phyloP scores from a whole-genome alignment of 2,888 invertebrate genomes.

The Ametastegia equiseti region DNA sequence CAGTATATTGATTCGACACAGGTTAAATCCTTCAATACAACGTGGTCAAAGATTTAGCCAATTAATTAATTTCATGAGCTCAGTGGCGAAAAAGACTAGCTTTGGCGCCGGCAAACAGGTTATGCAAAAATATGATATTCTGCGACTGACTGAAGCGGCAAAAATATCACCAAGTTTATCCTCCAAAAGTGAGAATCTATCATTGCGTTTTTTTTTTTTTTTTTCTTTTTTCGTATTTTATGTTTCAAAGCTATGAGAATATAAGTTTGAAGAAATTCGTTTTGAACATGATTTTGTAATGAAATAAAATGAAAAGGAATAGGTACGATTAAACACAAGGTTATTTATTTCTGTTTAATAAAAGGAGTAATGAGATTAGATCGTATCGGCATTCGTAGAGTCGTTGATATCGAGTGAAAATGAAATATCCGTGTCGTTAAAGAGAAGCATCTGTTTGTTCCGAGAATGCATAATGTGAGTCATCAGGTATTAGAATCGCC shows the following conservation, averaged over 20 bases:
- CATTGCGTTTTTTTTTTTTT: neutral
- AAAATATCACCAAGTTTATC: constrained; percentile 16
- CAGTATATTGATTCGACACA: neutral
- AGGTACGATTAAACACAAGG: neutral
- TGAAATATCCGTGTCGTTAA: neutral
- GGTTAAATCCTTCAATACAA: neutral
- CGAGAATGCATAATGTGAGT: constrained; percentile 37
- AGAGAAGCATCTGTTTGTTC: constrained; percentile 39
- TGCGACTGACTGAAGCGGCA: neutral
- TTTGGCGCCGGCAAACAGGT: too few species aligned
- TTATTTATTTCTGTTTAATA: neutral
- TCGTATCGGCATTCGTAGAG: neutral
- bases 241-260: neutral
- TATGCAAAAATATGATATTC: constrained; percentile 22
- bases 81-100: too few species aligned
- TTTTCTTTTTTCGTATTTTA: neutral
- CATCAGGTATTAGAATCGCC: constrained; percentile 38
- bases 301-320: neutral
- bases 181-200: neutral
- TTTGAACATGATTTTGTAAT: neutral
- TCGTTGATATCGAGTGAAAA: neutral
- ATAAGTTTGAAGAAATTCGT: neutral
- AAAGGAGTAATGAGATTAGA: neutral
- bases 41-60: neutral
- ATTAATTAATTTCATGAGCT: too few species aligned